Conservation (phyloP, 2,888 invertebrate species). For the Pseudolycoriella hygida region DNA sequence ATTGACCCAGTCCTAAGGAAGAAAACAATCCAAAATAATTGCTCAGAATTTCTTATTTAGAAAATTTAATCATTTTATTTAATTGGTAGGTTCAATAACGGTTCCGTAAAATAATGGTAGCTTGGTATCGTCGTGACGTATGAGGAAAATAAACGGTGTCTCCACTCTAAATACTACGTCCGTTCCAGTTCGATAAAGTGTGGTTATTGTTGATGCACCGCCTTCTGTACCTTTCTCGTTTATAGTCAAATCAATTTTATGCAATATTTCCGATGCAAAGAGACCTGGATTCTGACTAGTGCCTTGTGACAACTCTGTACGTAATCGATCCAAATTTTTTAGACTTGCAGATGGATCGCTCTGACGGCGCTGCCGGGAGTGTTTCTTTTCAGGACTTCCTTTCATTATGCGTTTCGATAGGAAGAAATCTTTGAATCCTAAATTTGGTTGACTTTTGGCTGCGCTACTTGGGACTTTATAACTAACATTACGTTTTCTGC, state of each 20-base stretch:
- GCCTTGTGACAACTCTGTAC: slow-evolving; percentile 3
- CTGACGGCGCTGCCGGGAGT: slow-evolving; percentile 11
- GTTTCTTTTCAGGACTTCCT: slow-evolving; percentile 14
- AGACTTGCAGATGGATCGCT: slow-evolving; percentile 8
- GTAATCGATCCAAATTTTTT: slow-evolving; percentile 11
- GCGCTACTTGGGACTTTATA: slow-evolving; percentile 16
- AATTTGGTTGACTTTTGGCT: slow-evolving; percentile 8
- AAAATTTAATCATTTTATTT: no score
- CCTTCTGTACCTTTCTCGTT: slow-evolving; percentile 50
- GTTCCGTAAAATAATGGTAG: slow-evolving; percentile 48
- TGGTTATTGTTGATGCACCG: slow-evolving; percentile 39
- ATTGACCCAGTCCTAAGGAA: no score
- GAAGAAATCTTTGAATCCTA: slow-evolving; percentile 15
- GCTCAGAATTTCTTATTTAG: no score
- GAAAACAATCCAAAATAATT: no score
- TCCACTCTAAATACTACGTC: slow-evolving; percentile 34
- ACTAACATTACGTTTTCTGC: slow-evolving; percentile 12
- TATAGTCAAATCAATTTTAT: slow-evolving; percentile 41
- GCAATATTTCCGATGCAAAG: slow-evolving; percentile 38
- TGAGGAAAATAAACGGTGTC: slow-evolving; percentile 48
- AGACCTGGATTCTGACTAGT: slow-evolving; percentile 27
- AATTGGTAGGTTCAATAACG: slow-evolving; percentile 32
- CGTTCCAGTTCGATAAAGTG: slow-evolving; percentile 35
- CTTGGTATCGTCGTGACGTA: slow-evolving; percentile 42
- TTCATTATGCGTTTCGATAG: slow-evolving; percentile 18